phyloP scores from a whole-genome alignment of 1,140 invertebrate genomes.

The Dryas iulia region DNA sequence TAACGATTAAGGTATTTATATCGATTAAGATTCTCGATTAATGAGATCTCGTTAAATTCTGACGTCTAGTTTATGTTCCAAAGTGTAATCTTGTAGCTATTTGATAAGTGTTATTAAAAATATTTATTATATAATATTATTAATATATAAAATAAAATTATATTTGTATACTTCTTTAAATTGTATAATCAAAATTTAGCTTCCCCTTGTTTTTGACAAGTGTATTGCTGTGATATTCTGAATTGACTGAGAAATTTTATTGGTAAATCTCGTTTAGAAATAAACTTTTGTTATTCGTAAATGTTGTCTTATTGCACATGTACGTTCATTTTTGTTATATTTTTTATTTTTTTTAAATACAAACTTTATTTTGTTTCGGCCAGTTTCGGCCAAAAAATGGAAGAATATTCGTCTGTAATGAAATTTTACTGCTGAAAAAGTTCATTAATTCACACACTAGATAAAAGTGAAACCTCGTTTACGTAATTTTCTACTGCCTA shows the following conservation, averaged over 20 bases:
- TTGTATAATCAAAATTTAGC: neutral
- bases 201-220: slow-evolving; percentile 7
- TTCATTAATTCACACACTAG: too few relatives aligned
- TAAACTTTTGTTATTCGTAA: slow-evolving; percentile 27
- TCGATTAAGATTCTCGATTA: too few relatives aligned
- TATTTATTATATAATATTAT: neutral
- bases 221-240: slow-evolving; percentile 57
- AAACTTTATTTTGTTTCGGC: too few relatives aligned
- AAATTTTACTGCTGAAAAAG: too few relatives aligned
- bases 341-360: too few relatives aligned
- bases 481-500: too few relatives aligned
- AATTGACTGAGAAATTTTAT: slow-evolving; percentile 58
- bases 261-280: slow-evolving; percentile 48
- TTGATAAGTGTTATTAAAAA: neutral
- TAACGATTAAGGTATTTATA: too few relatives aligned
- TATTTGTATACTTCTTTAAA: neutral
- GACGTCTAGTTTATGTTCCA: slow-evolving; percentile 39
- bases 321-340: neutral
- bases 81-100: slow-evolving; percentile 18
- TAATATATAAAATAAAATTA: neutral
- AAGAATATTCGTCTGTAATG: too few relatives aligned
- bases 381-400: too few relatives aligned
- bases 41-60: slow-evolving; percentile 43
- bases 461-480: too few relatives aligned
- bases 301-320: slow-evolving; percentile 20